phyloP scores from a whole-genome alignment of 1,140 invertebrate genomes.

The silkworm (Bombyx mori) region ASM3026992v2 NC_085129.1:644501-645000 shows the following conservation, averaged over 20 bases:
- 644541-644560: too few relatives aligned
- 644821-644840: constrained; percentile 9
- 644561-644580: too few relatives aligned
- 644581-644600: too few relatives aligned
- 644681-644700: not conserved
- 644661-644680: not conserved
- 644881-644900: constrained; percentile 78
- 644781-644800: constrained; percentile 32
- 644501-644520: too few relatives aligned
- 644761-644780: constrained; percentile 30
- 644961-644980: constrained; percentile 63
- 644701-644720: constrained; percentile 4
- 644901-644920: constrained; percentile 75
- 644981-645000: constrained; percentile 68
- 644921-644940: constrained; percentile 68
- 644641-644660: too few relatives aligned
- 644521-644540: too few relatives aligned
- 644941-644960: constrained; percentile 69
- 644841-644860: constrained; percentile 22
- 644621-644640: too few relatives aligned
- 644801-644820: constrained; percentile 15
- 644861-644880: constrained; percentile 87
- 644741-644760: constrained; percentile 20
- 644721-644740: constrained; percentile 5
- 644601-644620: too few relatives aligned